Evolutionary conservation across 2,797 vertebrate genomes (phyloP), one percentile per base, ranked within the genome.

Genomic region (Tenualosa thibaudeaui): DNA sequence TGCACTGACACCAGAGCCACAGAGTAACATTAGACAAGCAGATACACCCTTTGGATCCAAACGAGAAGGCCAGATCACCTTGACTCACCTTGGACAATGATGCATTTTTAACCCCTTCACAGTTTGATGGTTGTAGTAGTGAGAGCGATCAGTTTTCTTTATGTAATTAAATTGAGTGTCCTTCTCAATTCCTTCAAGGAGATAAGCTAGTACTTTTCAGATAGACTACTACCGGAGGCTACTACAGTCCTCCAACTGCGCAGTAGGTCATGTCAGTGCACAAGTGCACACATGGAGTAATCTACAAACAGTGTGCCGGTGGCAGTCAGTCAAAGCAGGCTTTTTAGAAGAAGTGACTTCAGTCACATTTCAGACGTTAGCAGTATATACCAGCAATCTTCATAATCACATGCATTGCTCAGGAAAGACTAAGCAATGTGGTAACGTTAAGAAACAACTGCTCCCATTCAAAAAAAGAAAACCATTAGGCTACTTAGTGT

Each of bases 21-120:
- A 19, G 82, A 83, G 88, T 83, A 89, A 88, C 85, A 81, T 86
- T 84, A 90, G 82, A 89, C 68, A 81, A 81, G 82, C 65, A 86
- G 15, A 71, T 12, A 87, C 88, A 84, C 82, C 86, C 81, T 84
- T 68, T 71, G 3, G 86, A 90, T 88, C 89, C 88, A 87, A 88
- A 75, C 65, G 85, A 90, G 58, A 65, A 87, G 93, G 82, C 8
- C 89, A 83, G 68, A 83, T 97, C 96, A 97, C 97, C 97, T 98
- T 97, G 95, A 95, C 94, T 97, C 96, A 97, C 97, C 96, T 98
- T 98, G 96, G 93, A 89, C 90, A 86, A 65, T 96, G 96, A 97
- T 97, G 97, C 97, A 96, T 93, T 96, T 96, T 97, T 96, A 98
- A 97, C 96, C 94, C 96, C 92, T 94, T 89, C 24, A 8, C 0